phyloP scores from a whole-genome alignment of 1,140 invertebrate genomes.

The Caenorhabditis briggsae region DNA sequence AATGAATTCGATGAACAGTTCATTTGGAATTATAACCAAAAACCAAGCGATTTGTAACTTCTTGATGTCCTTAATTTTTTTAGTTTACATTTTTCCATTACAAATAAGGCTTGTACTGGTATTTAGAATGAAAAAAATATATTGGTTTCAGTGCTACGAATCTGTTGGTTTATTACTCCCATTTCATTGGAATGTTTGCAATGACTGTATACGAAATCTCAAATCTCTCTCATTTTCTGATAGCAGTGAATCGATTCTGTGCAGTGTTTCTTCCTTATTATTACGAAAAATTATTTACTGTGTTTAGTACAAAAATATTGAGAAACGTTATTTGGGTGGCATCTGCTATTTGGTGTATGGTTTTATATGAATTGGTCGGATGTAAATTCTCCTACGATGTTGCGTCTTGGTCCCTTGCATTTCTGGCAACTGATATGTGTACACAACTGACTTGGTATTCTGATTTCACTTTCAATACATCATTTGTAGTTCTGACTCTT shows the following conservation, averaged over 20 bases:
- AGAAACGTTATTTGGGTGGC: neutral
- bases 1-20: slow-evolving; percentile 3
- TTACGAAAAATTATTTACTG: neutral
- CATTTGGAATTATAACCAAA: slow-evolving; percentile 22
- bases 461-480: neutral
- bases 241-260: neutral
- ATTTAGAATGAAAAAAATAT: neutral
- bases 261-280: neutral
- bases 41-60: slow-evolving; percentile 22
- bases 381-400: neutral
- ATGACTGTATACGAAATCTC: neutral
- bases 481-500: neutral
- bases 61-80: neutral
- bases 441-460: neutral
- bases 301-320: neutral
- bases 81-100: slow-evolving; percentile 1
- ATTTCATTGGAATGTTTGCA: neutral
- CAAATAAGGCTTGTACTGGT: neutral
- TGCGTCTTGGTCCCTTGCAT: neutral
- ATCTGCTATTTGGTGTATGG: neutral
- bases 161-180: neutral
- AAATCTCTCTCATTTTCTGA: neutral
- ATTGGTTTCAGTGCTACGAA: neutral
- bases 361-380: neutral
- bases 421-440: neutral